Evolutionary conservation across 2,888 invertebrate species (phyloP).

Genomic region (Netelia fuscicornis): DNA sequence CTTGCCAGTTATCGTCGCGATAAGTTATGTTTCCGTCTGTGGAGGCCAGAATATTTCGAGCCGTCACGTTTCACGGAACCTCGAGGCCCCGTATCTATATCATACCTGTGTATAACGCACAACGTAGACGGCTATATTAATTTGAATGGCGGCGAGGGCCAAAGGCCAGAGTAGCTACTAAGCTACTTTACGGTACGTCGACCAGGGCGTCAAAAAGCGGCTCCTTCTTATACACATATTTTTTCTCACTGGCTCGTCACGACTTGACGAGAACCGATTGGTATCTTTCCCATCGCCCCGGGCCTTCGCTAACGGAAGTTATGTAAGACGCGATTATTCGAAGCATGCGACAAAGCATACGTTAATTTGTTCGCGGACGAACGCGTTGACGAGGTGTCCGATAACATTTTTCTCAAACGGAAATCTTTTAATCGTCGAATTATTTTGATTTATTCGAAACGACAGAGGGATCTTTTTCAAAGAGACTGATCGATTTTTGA

Average conservation of each 20-base stretch:
- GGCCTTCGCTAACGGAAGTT: conserved; percentile 45
- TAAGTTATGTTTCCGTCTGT: conserved; percentile 10
- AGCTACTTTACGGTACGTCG: neutral
- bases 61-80: conserved; percentile 20
- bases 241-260: neutral
- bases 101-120: conserved; percentile 11
- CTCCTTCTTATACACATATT: conserved; percentile 39
- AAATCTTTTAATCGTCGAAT: neutral
- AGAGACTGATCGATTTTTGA: neutral
- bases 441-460: neutral
- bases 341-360: conserved; percentile 43
- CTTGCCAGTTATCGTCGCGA: neutral
- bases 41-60: conserved; percentile 4
- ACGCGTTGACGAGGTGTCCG: conserved; percentile 47
- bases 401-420: conserved; percentile 9
- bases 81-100: conserved; percentile 4
- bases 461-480: neutral
- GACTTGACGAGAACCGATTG: conserved; percentile 55
- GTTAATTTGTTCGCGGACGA: conserved; percentile 43
- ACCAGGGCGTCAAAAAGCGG: conserved; percentile 51
- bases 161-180: conserved; percentile 25
- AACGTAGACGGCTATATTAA: conserved; percentile 42
- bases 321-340: conserved; percentile 9
- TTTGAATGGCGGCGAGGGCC: conserved; percentile 40
- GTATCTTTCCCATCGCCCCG: conserved; percentile 29